Base-by-base conservation (phyloP, 1,140 invertebrate species). In the Steinernema khuongi region DNA sequence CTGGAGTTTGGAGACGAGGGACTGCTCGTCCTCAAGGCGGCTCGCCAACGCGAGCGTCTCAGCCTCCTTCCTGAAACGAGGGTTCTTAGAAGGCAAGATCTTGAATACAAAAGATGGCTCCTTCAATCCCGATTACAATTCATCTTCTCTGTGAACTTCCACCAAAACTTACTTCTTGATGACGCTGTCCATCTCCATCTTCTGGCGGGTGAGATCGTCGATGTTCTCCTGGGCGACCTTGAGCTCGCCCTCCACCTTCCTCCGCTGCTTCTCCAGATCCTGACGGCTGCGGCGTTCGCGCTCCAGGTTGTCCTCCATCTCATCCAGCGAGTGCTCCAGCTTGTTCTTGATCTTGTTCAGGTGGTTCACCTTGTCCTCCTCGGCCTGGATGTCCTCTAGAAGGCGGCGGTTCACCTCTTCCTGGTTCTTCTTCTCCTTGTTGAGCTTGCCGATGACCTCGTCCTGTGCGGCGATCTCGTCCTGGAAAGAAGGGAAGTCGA, bases 281-380 rank as follows among this genome's bases (percentile, higher is more conserved):
- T 91, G 94, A 80, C 91, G 92, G 77, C 94, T 89, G 90, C 98
- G 97, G 92, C 98, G 97, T 88, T 99, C 96, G 81, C 96, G 92
- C 88, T 98, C 95, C 73, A 99, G 88, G 50, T 93, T 94, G 86
- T 99, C 96, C 88, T 99, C 96, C 78, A 97, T 89, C 88, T 88
- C 95, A 93, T 89, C 81, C 85, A 99, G 90, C 81, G 94, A 96
- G 86, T 96, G 93, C 88, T 99, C 96, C 82, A 98, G 89, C 72
- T 97, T 87, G 94, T 93, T 88, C 88, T 98, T 98, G 74, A 98
- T 93, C 88, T 98, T 98, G 90, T 94, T 98, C 81, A 99, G 90
- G 88, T 99, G 96, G 88, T 97, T 98, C 81, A 97, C 92, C 88
- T 98, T 98, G 88, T 99, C 96, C 87, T 99, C 96, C 81, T 95